Base-by-base conservation (phyloP, 2,888 invertebrate genomes). In the Sphinx pinastri region DNA sequence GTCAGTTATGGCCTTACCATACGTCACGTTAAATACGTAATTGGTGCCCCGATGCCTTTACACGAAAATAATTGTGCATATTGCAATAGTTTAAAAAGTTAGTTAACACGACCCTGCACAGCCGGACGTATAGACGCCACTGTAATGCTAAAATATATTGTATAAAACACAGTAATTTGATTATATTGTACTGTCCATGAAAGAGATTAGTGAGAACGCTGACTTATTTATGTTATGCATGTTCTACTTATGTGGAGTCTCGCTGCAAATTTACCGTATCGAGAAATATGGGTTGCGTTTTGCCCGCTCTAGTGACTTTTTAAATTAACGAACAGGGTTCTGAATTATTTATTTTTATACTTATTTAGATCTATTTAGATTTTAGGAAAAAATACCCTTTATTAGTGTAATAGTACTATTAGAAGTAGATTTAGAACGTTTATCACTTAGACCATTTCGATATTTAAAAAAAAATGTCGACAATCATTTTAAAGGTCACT, bases 91-190 rank as follows among this genome's bases (percentile, higher is more conserved):
- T 76, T 74, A 85, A 82, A 77, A 79, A 78, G 79, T 77, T 89
- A 90, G 89, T 73, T 77, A 82, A 88, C 88, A 89, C 88, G 79
- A 86, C 81, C 85, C 81, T 85, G 92, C 92, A 92, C 91, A 85
- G 88, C 87, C 86, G 86, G 85, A 86, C 82, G 84, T 81, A 81
- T 88, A 88, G 87, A 79, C 81, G 82, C 82, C 84, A 86, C 84
- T 75, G 84, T 84, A 84, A 81, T 83, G 87, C 85, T 84, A 82
- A 81, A 76, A 81, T 75, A 52, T 59, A 80, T 74, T 80, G 75
- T 78, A 74, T 71, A 52, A 76, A 81, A 81, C 86, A 86, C 86
- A 75, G 75, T 82, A 79, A 83, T 79, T 81, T 82, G 71, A 80
- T 80, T 79, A 77, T 75, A 75, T 77, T 84, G 83, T 84, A 79